phyloP scores from a whole-genome alignment of 2,888 invertebrate species.

The Drosophila neonasuta region DNA sequence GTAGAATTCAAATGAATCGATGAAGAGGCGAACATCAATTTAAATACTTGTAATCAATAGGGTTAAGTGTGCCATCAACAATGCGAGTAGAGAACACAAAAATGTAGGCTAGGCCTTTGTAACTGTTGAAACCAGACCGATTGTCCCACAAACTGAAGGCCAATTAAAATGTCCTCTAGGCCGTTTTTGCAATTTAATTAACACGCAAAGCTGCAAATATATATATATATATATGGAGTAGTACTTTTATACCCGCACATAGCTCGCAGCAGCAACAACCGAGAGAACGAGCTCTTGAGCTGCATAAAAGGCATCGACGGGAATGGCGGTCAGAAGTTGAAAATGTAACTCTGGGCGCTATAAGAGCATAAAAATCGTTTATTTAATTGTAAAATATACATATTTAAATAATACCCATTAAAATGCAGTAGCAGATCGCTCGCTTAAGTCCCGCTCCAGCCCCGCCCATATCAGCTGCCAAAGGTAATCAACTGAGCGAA shows the following conservation, averaged over 20 bases:
- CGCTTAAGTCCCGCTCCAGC: slow-evolving; percentile 48
- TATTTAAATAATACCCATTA: slow-evolving; percentile 75
- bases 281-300: neutral
- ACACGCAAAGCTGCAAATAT: slow-evolving; percentile 55
- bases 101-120: slow-evolving; percentile 1
- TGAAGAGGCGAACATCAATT: neutral
- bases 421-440: slow-evolving; percentile 61
- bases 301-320: slow-evolving; percentile 29
- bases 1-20: slow-evolving; percentile 4
- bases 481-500: slow-evolving; percentile 69
- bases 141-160: slow-evolving; percentile 61
- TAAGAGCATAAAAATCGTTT: slow-evolving; percentile 67
- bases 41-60: slow-evolving; percentile 7
- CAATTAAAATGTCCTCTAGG: slow-evolving; percentile 76
- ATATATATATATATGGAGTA: neutral
- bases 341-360: slow-evolving; percentile 37
- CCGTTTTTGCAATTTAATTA: slow-evolving; percentile 72
- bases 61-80: neutral
- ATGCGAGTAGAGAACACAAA: slow-evolving; percentile 4
- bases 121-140: slow-evolving; percentile 2
- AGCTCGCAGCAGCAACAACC: neutral
- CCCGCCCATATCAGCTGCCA: slow-evolving; percentile 61
- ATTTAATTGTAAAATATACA: slow-evolving; percentile 78
- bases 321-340: slow-evolving; percentile 23
- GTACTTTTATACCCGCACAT: slow-evolving; percentile 12